Percentiles rank a stretch among this genome's conserved stretches.
These are phyloP conservation scores for Sialia sialis DNA, from an alignment of 2,113 vertebrate genomes.

Conservation along the genomic window DNA sequence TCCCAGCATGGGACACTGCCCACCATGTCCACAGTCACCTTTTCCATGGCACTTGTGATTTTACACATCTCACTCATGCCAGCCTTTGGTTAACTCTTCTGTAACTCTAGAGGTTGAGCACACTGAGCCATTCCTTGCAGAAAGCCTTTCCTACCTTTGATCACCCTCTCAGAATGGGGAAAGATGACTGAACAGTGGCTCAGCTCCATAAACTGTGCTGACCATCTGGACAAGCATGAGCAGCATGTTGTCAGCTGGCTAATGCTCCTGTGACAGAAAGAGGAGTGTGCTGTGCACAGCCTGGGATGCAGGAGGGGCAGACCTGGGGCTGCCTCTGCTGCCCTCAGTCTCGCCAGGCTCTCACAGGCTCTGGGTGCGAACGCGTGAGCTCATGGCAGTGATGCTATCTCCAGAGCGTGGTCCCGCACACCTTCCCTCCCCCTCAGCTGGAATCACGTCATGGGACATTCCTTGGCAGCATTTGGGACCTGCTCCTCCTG, in stretches of 20 bases:
- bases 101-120: neutral
- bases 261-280: neutral
- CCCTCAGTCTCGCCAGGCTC: neutral
- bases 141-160: neutral
- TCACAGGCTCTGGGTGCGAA: neutral
- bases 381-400: neutral
- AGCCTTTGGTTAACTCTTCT: neutral
- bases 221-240: neutral
- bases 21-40: neutral
- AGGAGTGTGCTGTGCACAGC: neutral
- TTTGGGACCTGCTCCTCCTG: neutral
- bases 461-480: neutral
- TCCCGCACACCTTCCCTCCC: neutral
- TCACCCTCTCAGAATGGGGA: neutral
- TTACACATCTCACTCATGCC: neutral
- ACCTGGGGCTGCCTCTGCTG: neutral
- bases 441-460: neutral
- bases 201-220: neutral
- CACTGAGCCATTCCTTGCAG: neutral
- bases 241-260: neutral
- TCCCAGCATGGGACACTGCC: neutral
- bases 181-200: neutral
- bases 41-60: neutral
- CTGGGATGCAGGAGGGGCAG: neutral
- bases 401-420: neutral